Conservation (phyloP, 2,113 vertebrate genomes). For the Isichthys henryi region DNA sequence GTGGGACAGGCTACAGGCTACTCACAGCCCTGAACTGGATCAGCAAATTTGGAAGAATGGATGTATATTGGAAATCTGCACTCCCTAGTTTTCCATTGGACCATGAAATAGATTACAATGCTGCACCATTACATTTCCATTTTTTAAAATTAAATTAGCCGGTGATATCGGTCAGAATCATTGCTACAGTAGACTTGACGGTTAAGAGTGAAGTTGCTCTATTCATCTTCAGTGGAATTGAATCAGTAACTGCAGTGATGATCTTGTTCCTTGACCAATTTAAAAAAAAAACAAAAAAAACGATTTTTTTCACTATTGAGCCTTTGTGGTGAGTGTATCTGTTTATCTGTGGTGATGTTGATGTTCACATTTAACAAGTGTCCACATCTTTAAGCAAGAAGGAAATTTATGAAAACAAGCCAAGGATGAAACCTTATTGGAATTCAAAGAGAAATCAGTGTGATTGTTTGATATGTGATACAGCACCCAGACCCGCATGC, state of each 20-base stretch:
- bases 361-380: neutral
- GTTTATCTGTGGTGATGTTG: neutral
- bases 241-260: neutral
- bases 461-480: neutral
- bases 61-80: neutral
- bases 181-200: neutral
- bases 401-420: neutral
- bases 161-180: neutral
- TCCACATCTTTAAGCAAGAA: neutral
- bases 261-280: neutral
- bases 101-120: constrained; percentile 1
- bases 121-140: neutral
- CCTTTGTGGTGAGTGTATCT: neutral
- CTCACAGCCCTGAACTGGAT: neutral
- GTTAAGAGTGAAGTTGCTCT: neutral
- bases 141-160: constrained; percentile 6
- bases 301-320: neutral
- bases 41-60: neutral
- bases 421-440: neutral
- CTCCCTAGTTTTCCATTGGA: neutral
- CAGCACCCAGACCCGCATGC: neutral
- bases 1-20: neutral
- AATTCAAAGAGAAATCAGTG: neutral
- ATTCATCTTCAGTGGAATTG: neutral
- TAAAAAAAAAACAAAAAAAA: neutral